phyloP scores from a whole-genome alignment of 2,888 invertebrate species.

The Lasius platythorax region DNA sequence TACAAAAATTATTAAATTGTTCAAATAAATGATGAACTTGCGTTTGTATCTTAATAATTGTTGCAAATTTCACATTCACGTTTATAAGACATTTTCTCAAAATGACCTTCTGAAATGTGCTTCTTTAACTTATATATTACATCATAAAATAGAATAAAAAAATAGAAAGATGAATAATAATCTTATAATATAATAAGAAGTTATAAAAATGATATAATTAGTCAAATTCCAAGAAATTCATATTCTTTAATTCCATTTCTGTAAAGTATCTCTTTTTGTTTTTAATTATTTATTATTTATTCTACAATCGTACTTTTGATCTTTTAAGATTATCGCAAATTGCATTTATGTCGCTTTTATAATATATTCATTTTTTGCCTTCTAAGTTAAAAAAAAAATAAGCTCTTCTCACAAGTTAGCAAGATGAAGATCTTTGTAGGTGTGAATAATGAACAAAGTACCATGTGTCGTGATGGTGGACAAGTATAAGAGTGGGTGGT shows the following conservation, averaged over 20 bases:
- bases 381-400: conserved; percentile 19
- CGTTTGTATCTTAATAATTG: not conserved
- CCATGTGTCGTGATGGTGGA: not conserved
- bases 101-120: not conserved
- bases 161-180: not conserved
- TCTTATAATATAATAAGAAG: not conserved
- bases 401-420: not conserved
- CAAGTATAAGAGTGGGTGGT: conserved; percentile 37
- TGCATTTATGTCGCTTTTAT: not conserved
- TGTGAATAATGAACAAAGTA: conserved; percentile 34
- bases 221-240: not conserved
- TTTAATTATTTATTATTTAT: conserved; percentile 5
- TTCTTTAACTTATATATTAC: no score
- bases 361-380: conserved; percentile 3
- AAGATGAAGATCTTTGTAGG: conserved; percentile 4
- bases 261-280: not conserved
- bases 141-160: not conserved
- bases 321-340: conserved; percentile 11
- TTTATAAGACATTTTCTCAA: not conserved
- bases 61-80: not conserved
- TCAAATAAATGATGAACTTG: not conserved
- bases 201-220: not conserved
- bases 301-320: not conserved
- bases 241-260: not conserved
- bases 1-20: not conserved